Percentiles rank a stretch among this genome's conserved stretches.
Evolutionary conservation across 2,113 vertebrate genomes (phyloP).

Genomic region (Nycticryphes semicollaris): DNA sequence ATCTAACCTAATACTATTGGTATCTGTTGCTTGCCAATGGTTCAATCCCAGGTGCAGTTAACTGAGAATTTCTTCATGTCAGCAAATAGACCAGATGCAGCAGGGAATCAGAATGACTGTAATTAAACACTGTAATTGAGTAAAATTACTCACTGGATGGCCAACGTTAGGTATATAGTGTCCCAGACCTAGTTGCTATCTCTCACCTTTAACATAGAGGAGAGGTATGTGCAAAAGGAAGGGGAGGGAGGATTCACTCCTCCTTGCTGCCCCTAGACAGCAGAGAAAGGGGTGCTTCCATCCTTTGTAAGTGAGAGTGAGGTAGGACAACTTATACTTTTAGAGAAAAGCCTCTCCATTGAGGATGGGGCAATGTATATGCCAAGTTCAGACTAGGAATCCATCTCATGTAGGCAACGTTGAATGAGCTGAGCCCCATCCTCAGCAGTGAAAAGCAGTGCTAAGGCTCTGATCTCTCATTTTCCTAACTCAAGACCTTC

Average conservation of each 20-base stretch:
- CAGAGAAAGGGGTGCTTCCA: neutral
- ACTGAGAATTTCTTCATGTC: neutral
- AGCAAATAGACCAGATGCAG: neutral
- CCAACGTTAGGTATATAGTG: neutral
- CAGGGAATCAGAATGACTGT: neutral
- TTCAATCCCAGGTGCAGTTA: neutral
- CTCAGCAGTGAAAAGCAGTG: neutral
- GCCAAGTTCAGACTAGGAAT: neutral
- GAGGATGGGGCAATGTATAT: neutral
- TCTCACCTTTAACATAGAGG: neutral
- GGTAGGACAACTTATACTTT: neutral
- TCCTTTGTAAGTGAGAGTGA: neutral
- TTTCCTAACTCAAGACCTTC: neutral
- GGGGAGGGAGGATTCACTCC: neutral
- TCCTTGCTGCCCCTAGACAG: neutral
- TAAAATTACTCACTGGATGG: neutral
- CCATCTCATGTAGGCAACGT: neutral
- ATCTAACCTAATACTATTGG: neutral
- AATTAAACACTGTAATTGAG: neutral
- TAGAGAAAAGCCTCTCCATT: fast-evolving
- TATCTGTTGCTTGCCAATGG: neutral
- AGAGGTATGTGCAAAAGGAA: neutral
- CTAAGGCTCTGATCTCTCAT: neutral
- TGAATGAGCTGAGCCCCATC: neutral
- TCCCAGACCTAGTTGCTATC: neutral